Conservation (phyloP, 2,888 invertebrate species). For the Eurytoma adleriae region DNA sequence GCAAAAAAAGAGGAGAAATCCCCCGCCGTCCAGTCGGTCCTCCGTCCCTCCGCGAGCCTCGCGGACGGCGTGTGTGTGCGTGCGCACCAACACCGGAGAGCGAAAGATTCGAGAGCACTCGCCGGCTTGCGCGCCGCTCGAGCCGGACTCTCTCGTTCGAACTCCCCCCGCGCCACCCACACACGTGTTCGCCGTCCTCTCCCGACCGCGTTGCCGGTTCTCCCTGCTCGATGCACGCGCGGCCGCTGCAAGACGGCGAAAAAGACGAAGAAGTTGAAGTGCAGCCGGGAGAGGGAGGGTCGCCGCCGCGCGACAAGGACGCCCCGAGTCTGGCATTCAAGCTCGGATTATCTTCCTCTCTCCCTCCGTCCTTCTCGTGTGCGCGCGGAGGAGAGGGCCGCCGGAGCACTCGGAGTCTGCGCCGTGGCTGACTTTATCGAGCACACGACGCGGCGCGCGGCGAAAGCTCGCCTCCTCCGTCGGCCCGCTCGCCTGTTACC, state of each 20-base stretch:
- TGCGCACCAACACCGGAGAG: constrained; percentile 10
- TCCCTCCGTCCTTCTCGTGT: background rate
- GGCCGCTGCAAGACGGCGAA: background rate
- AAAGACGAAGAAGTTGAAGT: constrained; percentile 1
- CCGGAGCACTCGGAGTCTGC: constrained; percentile 35
- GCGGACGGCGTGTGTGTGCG: background rate
- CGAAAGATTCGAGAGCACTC: constrained; percentile 33
- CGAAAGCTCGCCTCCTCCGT: constrained; percentile 1
- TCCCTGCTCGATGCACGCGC: background rate
- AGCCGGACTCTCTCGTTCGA: constrained; percentile 18
- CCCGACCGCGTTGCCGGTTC: constrained; percentile 17
- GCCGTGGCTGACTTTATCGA: constrained; percentile 41
- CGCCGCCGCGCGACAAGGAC: background rate
- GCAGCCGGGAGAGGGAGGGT: background rate
- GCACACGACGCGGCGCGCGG: constrained; percentile 1
- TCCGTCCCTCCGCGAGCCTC: constrained; percentile 20
- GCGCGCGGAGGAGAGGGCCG: background rate
- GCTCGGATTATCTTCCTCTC: constrained; percentile 43
- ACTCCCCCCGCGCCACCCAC: constrained; percentile 34
- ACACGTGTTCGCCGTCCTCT: background rate
- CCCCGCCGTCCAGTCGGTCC: constrained; percentile 28
- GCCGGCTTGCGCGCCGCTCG: constrained; percentile 1
- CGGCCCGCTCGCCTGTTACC: too few species aligned
- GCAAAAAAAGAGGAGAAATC: background rate
- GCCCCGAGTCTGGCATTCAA: constrained; percentile 35